Evolutionary conservation across 2,888 invertebrate genomes (phyloP).

Genomic region (Hydrotaea cyrtoneurina): DNA sequence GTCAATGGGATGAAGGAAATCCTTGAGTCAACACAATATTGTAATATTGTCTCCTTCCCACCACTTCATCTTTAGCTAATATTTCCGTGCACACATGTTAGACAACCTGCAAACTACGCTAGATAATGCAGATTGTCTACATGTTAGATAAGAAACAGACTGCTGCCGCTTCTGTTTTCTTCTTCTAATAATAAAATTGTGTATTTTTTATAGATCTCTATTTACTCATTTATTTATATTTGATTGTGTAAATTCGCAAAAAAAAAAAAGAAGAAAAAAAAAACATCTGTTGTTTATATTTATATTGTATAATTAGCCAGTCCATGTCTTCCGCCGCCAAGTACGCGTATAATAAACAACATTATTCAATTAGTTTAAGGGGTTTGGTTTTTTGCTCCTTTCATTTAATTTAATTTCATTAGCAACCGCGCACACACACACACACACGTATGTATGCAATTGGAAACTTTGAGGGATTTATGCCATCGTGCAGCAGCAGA

Average conservation of each 20-base stretch:
- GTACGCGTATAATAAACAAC: neutral
- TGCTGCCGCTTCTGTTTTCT: neutral
- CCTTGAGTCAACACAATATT: too few relatives aligned
- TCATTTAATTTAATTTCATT: too few relatives aligned
- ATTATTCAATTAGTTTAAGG: conserved; percentile 15
- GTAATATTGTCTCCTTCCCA: too few relatives aligned
- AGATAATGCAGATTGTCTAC: too few relatives aligned
- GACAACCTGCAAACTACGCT: too few relatives aligned
- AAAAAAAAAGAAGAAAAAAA: too few relatives aligned
- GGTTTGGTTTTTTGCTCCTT: neutral
- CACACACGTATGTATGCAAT: too few relatives aligned
- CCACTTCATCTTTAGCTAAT: too few relatives aligned
- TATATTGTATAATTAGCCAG: conserved; percentile 17
- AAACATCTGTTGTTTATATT: conserved; percentile 17
- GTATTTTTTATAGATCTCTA: neutral
- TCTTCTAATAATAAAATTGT: neutral
- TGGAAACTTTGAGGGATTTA: neutral
- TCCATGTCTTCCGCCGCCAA: too few relatives aligned
- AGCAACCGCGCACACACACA: too few relatives aligned
- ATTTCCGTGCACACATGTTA: too few relatives aligned
- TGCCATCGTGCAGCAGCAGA: neutral
- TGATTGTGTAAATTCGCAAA: neutral
- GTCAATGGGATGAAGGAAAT: too few relatives aligned
- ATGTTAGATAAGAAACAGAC: neutral
- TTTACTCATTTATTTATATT: neutral